Conservation (phyloP, 1,140 invertebrate genomes). For the Arctopsyche grandis region DNA sequence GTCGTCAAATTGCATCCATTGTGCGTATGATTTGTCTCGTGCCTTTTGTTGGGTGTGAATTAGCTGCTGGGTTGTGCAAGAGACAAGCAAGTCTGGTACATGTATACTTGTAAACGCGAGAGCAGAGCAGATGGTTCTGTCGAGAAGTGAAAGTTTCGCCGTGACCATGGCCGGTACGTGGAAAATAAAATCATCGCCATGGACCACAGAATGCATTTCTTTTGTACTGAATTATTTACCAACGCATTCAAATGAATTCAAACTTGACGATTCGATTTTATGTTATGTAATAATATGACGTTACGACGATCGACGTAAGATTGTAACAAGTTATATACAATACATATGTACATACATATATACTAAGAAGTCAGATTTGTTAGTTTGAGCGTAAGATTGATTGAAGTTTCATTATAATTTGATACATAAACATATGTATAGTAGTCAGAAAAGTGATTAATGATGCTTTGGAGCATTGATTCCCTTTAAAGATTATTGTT, state of each 20-base stretch:
- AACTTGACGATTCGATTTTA: not conserved
- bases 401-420: no score
- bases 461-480: no score
- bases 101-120: no score
- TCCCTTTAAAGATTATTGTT: no score
- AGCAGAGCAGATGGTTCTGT: not conserved
- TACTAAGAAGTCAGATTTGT: no score
- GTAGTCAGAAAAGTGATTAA: no score
- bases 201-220: conserved; percentile 1
- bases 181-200: not conserved
- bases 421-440: no score
- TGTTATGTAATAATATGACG: not conserved
- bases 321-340: no score
- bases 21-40: not conserved
- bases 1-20: not conserved
- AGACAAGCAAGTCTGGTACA: no score
- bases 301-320: not conserved
- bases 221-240: not conserved
- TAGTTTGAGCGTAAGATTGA: no score
- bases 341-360: no score
- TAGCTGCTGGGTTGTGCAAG: no score
- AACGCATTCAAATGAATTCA: not conserved
- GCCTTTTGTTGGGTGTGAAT: not conserved
- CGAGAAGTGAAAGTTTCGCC: conserved; percentile 46
- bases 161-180: conserved; percentile 38